Evolutionary conservation across 2,888 invertebrate species (phyloP).

Genomic region (Machimus rusticus): DNA sequence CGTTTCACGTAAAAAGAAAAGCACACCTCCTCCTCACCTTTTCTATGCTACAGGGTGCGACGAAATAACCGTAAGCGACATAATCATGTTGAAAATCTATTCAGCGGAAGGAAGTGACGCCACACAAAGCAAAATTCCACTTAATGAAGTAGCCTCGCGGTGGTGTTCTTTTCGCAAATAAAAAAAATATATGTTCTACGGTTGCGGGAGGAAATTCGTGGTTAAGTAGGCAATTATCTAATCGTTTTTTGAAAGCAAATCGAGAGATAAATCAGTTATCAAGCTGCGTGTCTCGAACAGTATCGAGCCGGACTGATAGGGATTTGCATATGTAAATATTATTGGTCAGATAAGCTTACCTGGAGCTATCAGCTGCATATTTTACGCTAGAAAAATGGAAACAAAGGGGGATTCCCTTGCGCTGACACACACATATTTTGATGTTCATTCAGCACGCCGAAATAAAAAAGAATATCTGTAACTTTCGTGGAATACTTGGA

Average conservation of each 20-base stretch:
- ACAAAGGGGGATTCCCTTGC: neutral
- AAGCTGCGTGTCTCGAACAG: neutral
- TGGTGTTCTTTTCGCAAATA: neutral
- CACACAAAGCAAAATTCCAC: neutral
- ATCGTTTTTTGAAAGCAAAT: neutral
- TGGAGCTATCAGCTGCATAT: conserved; percentile 8
- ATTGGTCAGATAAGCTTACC: conserved; percentile 1
- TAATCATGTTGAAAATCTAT: neutral
- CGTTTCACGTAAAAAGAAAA: neutral
- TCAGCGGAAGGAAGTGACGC: conserved; percentile 31
- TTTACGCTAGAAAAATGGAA: neutral
- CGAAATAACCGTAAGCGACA: conserved; percentile 10
- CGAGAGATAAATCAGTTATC: conserved; percentile 4
- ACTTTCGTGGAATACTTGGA: neutral
- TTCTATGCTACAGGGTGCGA: neutral
- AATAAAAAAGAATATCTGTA: neutral
- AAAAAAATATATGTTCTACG: neutral
- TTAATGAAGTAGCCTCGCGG: neutral
- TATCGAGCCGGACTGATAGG: neutral
- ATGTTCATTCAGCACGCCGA: neutral
- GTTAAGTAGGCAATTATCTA: conserved; percentile 2
- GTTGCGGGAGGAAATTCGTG: neutral
- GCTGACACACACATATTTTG: neutral
- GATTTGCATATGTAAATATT: conserved; percentile 36
- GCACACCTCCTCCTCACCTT: neutral